Percentiles rank a stretch among this genome's conserved stretches.
Evolutionary conservation across 2,113 vertebrate genomes (phyloP).

Genomic region (Collichthys lucidus): DNA sequence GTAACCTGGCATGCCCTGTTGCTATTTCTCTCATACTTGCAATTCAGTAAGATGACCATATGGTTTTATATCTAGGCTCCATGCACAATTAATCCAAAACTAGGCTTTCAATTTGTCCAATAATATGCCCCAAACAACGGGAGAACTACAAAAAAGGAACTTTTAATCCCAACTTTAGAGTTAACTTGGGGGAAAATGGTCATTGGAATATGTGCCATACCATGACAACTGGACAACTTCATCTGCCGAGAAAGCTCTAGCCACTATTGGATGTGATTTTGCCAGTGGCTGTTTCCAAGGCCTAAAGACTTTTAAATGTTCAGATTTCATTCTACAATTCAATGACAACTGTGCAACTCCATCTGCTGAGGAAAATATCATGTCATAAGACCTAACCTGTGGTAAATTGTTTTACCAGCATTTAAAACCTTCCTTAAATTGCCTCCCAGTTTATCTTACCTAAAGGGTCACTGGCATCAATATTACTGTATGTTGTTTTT

Average conservation of each 20-base stretch:
- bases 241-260: neutral
- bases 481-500: neutral
- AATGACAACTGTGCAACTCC: neutral
- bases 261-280: too few species aligned
- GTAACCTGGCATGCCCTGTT: neutral
- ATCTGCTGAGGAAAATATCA: neutral
- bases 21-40: neutral
- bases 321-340: too few species aligned
- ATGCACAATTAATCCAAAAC: neutral
- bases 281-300: too few species aligned
- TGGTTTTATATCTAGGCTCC: neutral
- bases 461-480: neutral
- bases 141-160: neutral
- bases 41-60: neutral
- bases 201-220: neutral
- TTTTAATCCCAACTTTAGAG: neutral
- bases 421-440: neutral
- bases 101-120: neutral
- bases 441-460: too few species aligned
- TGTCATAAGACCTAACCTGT: too few species aligned
- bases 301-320: too few species aligned
- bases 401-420: neutral
- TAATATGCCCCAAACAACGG: neutral
- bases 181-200: neutral
- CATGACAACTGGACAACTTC: neutral